A percentile compares a stretch with the other conserved stretches of the same genome.
These are phyloP conservation scores for Chaetoderma sp. DNA, from an alignment of 2,888 invertebrate genomes.

Conservation along the genomic window DNA sequence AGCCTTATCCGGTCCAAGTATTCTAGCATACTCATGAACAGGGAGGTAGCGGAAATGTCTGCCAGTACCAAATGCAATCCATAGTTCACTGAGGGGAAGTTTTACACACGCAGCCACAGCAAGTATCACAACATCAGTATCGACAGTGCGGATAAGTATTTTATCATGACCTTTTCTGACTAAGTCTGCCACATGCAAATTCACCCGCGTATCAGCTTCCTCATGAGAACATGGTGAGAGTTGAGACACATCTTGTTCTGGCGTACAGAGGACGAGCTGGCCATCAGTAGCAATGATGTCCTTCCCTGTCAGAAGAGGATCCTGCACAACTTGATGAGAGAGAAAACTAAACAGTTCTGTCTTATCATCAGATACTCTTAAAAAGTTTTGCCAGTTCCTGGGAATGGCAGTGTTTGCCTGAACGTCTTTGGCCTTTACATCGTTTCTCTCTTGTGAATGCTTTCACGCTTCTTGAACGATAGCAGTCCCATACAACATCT, in stretches of 20 bases:
- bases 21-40: no score
- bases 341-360: slow-evolving; percentile 25
- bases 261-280: slow-evolving; percentile 6
- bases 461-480: slow-evolving; percentile 21
- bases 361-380: slow-evolving; percentile 28
- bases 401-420: slow-evolving; percentile 14
- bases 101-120: slow-evolving; percentile 17
- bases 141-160: no score
- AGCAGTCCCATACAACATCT: slow-evolving; percentile 29
- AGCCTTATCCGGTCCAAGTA: slow-evolving; percentile 15
- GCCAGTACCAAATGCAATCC: slow-evolving; percentile 34
- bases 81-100: slow-evolving; percentile 17
- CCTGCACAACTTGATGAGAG: slow-evolving; percentile 13
- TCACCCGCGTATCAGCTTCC: slow-evolving; percentile 32
- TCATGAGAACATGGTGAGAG: no score
- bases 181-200: slow-evolving; percentile 28
- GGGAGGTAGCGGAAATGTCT: slow-evolving; percentile 23
- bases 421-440: slow-evolving; percentile 14
- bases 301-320: neutral
- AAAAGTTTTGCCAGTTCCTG: slow-evolving; percentile 27
- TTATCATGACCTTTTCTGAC: slow-evolving; percentile 5
- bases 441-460: neutral
- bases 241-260: no score
- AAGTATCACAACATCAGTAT: no score
- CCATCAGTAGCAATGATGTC: neutral